A percentile compares a stretch with the other conserved stretches of the same genome.
phyloP scores from a whole-genome alignment of 92 coral and sea anemone genomes.

The Phenganax marumi region DNA sequence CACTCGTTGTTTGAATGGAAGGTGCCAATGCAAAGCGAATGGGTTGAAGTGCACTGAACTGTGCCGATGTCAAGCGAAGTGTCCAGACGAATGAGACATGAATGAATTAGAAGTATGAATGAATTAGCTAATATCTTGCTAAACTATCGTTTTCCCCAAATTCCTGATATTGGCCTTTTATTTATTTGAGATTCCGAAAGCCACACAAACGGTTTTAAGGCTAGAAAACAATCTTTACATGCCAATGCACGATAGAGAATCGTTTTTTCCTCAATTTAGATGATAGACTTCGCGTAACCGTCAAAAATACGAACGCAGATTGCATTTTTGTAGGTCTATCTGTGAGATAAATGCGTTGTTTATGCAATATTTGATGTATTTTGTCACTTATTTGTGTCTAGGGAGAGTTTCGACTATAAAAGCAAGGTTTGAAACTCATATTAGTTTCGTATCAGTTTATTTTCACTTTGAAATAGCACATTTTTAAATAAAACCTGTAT shows the following conservation, averaged over 20 bases:
- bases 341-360: neutral
- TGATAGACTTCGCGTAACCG: neutral
- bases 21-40: constrained; percentile 6
- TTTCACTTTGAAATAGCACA: neutral
- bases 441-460: neutral
- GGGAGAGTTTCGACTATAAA: neutral
- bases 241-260: neutral
- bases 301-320: neutral
- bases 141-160: too few species aligned
- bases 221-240: neutral
- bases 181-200: neutral
- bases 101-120: too few species aligned
- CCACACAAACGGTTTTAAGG: neutral
- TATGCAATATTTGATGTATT: neutral
- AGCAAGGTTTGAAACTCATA: neutral
- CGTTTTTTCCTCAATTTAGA: neutral
- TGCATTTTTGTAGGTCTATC: neutral
- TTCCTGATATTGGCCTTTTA: neutral
- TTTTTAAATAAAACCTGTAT: neutral
- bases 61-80: constrained; percentile 17
- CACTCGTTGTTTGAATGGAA: constrained; percentile 2
- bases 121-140: too few species aligned
- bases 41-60: constrained; percentile 28
- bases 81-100: neutral
- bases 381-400: neutral